Evolutionary conservation across 2,113 vertebrate genomes (phyloP), one percentile per base, ranked within the genome.

Genomic region (Mastomys coucha): DNA sequence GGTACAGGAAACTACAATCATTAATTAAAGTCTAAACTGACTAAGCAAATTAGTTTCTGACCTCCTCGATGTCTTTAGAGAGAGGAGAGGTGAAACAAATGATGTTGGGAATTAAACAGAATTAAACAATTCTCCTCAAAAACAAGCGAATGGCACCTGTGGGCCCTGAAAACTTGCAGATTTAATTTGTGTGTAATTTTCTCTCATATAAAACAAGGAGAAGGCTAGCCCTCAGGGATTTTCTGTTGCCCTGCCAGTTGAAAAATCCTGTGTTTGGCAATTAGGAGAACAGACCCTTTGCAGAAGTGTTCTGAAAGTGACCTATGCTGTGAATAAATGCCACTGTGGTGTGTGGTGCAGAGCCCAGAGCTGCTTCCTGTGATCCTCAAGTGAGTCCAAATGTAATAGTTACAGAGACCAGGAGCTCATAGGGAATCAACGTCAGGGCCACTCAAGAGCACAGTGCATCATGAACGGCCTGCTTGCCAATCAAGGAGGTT

Each of bases 71-170:
- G 24, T 49, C 73, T 77, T 78, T 58, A 87, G 58, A 3, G 65
- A n/a, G 33, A 82, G n/a, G 13, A 70, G 1, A 80, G 31, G 2
- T 17, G 8, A 92, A n/a, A 28, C 7, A 87, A 77, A 12, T 24
- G 19, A 12, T 45, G 4, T 36, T 33, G 45, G 75, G 63, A 92
- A 58, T 88, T 53, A 91, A 94, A n/a, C 36, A 7, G 14, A 36
- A 7, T n/a, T 94, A 63, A 77, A 93, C 28, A 90, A 49, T 91
- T 89, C 53, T 63, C 24, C 81, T 95, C 75, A 49, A 65, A 92
- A 33, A 31, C 56, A 90, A 56, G 36, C 63, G 33, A n/a, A 89
- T 49, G 88, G n/a, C 89, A 85, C 77, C 75, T 70, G 36, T 42
- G 78, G 72, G 49, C 65, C 72, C 56, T 69, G 45, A 70, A 16